Evolutionary conservation across 2,888 invertebrate species (phyloP).

Genomic region (Pseudeuparius sepicola): DNA sequence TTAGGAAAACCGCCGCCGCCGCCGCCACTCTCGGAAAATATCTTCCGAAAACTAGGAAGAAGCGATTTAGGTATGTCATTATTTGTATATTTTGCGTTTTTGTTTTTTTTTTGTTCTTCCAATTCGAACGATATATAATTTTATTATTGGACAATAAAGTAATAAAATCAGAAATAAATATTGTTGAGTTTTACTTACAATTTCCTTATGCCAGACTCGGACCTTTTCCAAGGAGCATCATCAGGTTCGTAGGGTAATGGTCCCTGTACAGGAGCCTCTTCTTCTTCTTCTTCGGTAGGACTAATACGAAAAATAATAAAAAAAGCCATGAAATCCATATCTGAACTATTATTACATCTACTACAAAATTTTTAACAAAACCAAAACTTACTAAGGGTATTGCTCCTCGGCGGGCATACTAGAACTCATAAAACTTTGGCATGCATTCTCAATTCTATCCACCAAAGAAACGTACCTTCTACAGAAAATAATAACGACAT

Average conservation of each 20-base stretch:
- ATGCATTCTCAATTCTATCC: slow-evolving; percentile 28
- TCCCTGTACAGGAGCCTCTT: slow-evolving; percentile 90
- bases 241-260: slow-evolving; percentile 94
- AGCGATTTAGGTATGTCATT: slow-evolving; percentile 11
- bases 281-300: too few species aligned
- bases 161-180: too few species aligned
- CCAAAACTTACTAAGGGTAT: slow-evolving; percentile 15
- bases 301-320: too few species aligned
- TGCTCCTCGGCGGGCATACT: slow-evolving; percentile 17
- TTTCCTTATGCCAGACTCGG: slow-evolving; percentile 81
- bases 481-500: slow-evolving; percentile 21
- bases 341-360: too few species aligned
- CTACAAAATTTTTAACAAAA: too few species aligned
- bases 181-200: slow-evolving; percentile 55
- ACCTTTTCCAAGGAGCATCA: slow-evolving; percentile 89
- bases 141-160: too few species aligned
- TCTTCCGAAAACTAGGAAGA: slow-evolving; percentile 71
- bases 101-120: too few species aligned
- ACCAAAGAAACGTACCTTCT: slow-evolving; percentile 26
- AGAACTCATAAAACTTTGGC: slow-evolving; percentile 23
- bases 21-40: slow-evolving; percentile 73
- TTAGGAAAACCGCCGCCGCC: slow-evolving; percentile 67
- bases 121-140: too few species aligned
- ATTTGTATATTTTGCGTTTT: too few species aligned
- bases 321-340: too few species aligned